Evolutionary conservation across 1,140 invertebrate species (phyloP).

Genomic region (Hycleus cichorii): DNA sequence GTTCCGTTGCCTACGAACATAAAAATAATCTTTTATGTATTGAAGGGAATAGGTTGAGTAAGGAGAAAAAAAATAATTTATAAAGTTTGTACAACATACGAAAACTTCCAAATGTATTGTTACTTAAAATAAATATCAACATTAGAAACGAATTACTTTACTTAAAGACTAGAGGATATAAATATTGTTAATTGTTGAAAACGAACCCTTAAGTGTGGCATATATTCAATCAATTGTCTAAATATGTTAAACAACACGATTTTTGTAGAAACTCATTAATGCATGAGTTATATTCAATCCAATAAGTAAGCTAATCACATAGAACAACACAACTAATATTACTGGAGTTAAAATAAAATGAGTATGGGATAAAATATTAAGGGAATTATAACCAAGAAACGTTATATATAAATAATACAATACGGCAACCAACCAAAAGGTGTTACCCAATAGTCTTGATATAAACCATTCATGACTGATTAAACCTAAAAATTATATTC

Average conservation of each 20-base stretch:
- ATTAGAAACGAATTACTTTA: slow-evolving; percentile 7
- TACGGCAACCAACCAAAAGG: slow-evolving; percentile 87
- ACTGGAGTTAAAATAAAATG: slow-evolving; percentile 82
- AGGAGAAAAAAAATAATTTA: slow-evolving; percentile 4
- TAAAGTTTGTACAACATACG: background rate
- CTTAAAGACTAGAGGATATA: slow-evolving; percentile 5
- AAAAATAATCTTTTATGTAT: slow-evolving; percentile 18
- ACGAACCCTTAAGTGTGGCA: too few relatives aligned
- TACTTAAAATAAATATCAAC: slow-evolving; percentile 3
- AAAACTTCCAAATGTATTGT: slow-evolving; percentile 3
- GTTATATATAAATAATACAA: slow-evolving; percentile 96
- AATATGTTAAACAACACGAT: slow-evolving; percentile 47
- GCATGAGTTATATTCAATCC: slow-evolving; percentile 65
- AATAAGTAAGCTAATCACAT: slow-evolving; percentile 66
- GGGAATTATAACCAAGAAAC: slow-evolving; percentile 93
- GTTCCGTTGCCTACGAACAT: slow-evolving; percentile 15
- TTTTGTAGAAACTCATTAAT: slow-evolving; percentile 74
- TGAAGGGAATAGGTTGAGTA: slow-evolving; percentile 3
- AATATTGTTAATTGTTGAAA: too few relatives aligned
- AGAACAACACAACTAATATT: slow-evolving; percentile 70
- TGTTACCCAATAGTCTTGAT: slow-evolving; percentile 82
- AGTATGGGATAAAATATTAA: slow-evolving; percentile 85
- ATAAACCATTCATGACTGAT: slow-evolving; percentile 68
- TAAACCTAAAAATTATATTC: slow-evolving; percentile 53
- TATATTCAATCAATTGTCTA: too few relatives aligned